A percentile compares a stretch with the other conserved stretches of the same genome.
phyloP scores from a whole-genome alignment of 1,140 invertebrate species.

The Pissodes strobi region DNA sequence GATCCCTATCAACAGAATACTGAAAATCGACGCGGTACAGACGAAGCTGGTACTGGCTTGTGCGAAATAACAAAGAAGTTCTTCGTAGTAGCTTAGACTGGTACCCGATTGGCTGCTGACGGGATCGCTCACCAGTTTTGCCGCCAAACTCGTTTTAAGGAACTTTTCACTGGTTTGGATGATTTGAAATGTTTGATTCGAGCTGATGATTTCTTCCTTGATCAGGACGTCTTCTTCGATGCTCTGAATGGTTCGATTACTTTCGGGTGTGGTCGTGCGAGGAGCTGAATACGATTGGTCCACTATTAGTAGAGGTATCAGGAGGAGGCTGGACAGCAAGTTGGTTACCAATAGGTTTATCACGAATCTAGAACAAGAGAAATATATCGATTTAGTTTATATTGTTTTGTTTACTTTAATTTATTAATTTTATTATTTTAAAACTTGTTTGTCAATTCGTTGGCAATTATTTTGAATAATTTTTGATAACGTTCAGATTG shows the following conservation, averaged over 20 bases:
- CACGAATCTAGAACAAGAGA: conserved; percentile 64
- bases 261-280: neutral
- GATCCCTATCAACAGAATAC: conserved; percentile 76
- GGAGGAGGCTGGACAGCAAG: conserved; percentile 64
- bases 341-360: conserved; percentile 71
- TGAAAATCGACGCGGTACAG: conserved; percentile 59
- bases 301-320: conserved; percentile 64
- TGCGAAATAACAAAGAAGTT: conserved; percentile 56
- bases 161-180: conserved; percentile 30
- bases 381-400: too few relatives aligned
- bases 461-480: too few relatives aligned
- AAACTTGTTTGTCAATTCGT: too few relatives aligned
- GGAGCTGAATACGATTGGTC: conserved; percentile 49
- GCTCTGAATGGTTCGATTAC: conserved; percentile 16
- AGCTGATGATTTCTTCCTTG: conserved; percentile 31
- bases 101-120: neutral
- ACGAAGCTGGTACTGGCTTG: conserved; percentile 61
- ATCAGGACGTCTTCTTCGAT: conserved; percentile 21
- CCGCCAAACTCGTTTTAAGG: conserved; percentile 1
- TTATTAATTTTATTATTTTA: too few relatives aligned
- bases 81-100: neutral
- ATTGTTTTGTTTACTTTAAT: too few relatives aligned
- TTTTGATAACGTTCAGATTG: too few relatives aligned
- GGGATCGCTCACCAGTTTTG: neutral
- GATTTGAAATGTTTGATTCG: conserved; percentile 26